Percentiles rank a stretch among this genome's conserved stretches.
Evolutionary conservation across 2,797 vertebrate species (phyloP).

Genomic region (Rhodeus uyekii): DNA sequence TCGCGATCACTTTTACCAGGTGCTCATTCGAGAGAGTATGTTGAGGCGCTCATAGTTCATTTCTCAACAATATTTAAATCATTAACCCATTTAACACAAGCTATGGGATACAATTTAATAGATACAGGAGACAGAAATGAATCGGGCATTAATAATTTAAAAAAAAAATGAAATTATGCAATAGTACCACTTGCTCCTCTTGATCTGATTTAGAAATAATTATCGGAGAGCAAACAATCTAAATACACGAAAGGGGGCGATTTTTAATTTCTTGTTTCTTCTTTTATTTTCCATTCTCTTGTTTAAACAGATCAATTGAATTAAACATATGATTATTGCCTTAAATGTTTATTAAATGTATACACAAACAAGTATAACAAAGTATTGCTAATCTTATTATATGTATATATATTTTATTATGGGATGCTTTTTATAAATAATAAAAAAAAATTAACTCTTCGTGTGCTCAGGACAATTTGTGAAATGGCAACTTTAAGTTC

Average conservation of each 20-base stretch:
- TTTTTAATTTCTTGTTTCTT: no score
- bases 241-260: neutral
- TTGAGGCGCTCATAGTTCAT: neutral
- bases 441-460: neutral
- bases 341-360: neutral
- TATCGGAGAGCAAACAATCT: neutral
- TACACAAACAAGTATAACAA: neutral
- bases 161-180: neutral
- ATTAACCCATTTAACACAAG: neutral
- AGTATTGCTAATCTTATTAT: neutral
- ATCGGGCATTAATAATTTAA: neutral
- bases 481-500: neutral
- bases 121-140: neutral
- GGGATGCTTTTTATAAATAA: neutral
- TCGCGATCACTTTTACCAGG: slow-evolving; percentile 34
- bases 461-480: neutral
- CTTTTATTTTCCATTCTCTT: no score
- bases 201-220: neutral
- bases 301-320: neutral
- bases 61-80: neutral
- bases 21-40: neutral
- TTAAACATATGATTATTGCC: neutral
- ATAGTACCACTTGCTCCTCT: neutral
- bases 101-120: neutral
- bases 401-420: neutral